These are phyloP conservation scores for Pluvianellus socialis DNA, from an alignment of 2,113 vertebrate species.

Conservation along the genomic window DNA sequence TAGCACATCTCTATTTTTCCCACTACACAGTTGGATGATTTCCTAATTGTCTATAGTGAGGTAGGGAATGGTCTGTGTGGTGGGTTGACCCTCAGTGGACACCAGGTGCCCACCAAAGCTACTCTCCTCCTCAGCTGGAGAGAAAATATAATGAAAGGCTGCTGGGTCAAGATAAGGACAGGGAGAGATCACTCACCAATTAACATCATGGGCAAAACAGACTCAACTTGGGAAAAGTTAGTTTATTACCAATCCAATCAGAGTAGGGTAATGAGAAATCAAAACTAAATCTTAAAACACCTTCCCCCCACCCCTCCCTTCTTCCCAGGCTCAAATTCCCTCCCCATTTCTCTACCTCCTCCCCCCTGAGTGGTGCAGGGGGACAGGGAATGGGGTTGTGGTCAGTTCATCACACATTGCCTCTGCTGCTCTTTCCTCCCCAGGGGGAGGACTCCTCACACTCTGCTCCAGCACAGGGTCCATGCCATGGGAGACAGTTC, in stretches of 20 bases:
- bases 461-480: neutral
- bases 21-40: neutral
- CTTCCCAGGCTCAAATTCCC: neutral
- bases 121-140: neutral
- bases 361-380: neutral
- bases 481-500: neutral
- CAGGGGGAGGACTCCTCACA: neutral
- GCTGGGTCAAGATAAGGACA: neutral
- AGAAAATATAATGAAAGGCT: neutral
- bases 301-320: neutral
- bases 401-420: neutral
- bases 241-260: neutral
- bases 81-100: neutral
- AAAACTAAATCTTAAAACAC: neutral
- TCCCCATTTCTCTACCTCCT: neutral
- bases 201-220: neutral
- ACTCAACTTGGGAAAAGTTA: neutral
- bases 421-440: neutral
- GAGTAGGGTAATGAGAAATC: neutral
- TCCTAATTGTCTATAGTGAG: neutral
- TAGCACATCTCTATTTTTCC: neutral
- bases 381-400: neutral
- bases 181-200: neutral
- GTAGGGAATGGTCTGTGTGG: neutral
- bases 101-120: neutral